Conservation (phyloP, 2,797 vertebrate genomes). For the Arremon brunneinucha region DNA sequence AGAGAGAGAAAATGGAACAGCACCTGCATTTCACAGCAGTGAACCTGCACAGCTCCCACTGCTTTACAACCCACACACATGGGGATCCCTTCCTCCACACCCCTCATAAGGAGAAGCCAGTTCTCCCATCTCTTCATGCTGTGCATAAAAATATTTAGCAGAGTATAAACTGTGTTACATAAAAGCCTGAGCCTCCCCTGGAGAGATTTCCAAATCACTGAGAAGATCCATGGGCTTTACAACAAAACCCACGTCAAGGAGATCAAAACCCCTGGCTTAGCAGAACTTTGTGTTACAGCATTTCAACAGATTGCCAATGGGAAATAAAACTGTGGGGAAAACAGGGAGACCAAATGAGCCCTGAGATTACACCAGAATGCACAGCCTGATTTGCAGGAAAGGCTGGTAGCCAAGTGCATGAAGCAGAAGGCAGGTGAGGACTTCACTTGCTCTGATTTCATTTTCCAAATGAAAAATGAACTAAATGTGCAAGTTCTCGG, state of each 20-base stretch:
- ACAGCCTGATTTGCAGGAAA: neutral
- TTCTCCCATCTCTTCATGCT: neutral
- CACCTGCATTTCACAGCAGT: constrained; percentile 33
- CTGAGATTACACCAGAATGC: neutral
- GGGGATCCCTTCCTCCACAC: neutral
- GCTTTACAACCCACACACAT: neutral
- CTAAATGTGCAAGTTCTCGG: neutral
- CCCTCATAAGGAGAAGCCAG: neutral
- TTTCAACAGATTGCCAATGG: neutral
- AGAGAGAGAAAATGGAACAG: constrained; percentile 2
- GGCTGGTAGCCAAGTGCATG: neutral
- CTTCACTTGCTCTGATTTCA: neutral
- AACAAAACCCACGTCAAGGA: neutral
- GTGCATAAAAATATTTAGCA: constrained; percentile 10
- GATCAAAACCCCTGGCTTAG: neutral
- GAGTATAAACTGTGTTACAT: neutral
- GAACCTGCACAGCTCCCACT: neutral
- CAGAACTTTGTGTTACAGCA: neutral
- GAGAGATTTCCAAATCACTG: neutral
- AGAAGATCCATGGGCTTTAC: neutral
- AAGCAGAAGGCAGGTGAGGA: neutral
- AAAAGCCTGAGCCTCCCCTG: neutral
- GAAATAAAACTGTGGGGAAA: neutral
- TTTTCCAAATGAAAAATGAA: neutral
- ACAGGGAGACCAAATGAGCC: neutral